Evolutionary conservation across 2,113 vertebrate genomes (phyloP), one percentile per base, ranked within the genome.

Genomic region (Tachycineta bicolor): DNA sequence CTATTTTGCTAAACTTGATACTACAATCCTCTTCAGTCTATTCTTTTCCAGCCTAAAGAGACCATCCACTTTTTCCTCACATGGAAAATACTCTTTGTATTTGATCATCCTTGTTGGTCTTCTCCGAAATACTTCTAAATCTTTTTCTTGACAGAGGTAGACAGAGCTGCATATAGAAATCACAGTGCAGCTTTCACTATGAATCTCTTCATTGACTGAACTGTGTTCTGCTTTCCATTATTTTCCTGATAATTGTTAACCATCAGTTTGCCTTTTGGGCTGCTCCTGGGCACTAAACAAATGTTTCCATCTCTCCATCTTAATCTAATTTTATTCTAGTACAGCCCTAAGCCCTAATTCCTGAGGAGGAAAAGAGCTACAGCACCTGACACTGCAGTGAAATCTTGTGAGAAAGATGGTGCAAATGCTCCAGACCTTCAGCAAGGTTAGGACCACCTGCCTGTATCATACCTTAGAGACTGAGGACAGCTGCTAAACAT

Each of bases 111-210:
- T 86, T 55, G 43, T 84, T 81, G 83, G 83, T 87, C 64, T 60
- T 93, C 89, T 90, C 88, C 92, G 85, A 95, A 96, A 90, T 11
- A 26, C 68, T 92, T 94, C 93, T 95, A 96, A 46, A 53, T 82
- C 31, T 49, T 95, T 94, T 91, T 85, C 83, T 65, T 68, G 76
- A 87, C 82, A 71, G 88, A 71, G 10, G 58, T 67, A 89, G 89
- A 65, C 63, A 84, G 58, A 89, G 50, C 53, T 93, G 70, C 77
- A 67, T 47, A 77, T 77, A 77, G 77, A 77, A 85, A 91, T 69
- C 69, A 65, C 46, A 50, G 59, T 3, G 21, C 70, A 59, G 74
- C 31, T 79, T 91, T 92, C 84, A 73, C 60, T 63, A 39, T 2
- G n/a, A 82, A 55, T 81, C 68, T 89, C 2, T 78, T 86, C 80